Conservation (phyloP, 2,113 vertebrate genomes). For the Brachypteracias leptosomus region DNA sequence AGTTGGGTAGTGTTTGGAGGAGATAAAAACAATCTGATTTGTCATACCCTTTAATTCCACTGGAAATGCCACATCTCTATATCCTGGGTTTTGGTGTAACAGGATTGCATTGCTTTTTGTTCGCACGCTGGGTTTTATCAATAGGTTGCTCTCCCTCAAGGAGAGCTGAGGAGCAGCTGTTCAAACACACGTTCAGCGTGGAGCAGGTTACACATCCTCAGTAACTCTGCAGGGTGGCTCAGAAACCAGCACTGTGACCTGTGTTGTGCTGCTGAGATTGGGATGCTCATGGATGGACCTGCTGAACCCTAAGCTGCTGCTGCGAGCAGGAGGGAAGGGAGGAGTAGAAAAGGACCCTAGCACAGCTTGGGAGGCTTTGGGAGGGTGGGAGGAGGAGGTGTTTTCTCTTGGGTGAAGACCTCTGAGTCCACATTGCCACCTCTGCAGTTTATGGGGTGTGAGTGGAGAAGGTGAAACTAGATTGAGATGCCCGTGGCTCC, state of each 20-base stretch:
- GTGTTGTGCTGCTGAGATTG: background rate
- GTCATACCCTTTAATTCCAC: background rate
- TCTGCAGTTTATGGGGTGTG: background rate
- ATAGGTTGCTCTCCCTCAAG: background rate
- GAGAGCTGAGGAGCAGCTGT: background rate
- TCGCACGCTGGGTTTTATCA: rapidly evolving
- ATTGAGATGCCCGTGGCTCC: background rate
- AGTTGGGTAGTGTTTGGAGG: background rate
- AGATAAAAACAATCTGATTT: background rate
- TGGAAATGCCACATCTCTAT: rapidly evolving
- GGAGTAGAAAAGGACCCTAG: background rate
- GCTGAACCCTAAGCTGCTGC: background rate
- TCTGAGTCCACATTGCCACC: background rate
- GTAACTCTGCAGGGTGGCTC: background rate
- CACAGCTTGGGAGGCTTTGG: background rate
- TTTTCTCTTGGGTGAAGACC: background rate
- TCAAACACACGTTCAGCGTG: background rate
- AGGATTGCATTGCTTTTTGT: background rate
- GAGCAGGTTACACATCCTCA: rapidly evolving
- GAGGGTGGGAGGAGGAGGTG: background rate
- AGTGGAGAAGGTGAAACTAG: background rate
- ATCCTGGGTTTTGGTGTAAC: background rate
- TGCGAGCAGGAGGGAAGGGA: background rate
- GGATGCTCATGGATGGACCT: background rate
- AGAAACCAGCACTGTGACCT: background rate